Conservation (phyloP, 2,888 invertebrate species). For the Dynastes grantii region DNA sequence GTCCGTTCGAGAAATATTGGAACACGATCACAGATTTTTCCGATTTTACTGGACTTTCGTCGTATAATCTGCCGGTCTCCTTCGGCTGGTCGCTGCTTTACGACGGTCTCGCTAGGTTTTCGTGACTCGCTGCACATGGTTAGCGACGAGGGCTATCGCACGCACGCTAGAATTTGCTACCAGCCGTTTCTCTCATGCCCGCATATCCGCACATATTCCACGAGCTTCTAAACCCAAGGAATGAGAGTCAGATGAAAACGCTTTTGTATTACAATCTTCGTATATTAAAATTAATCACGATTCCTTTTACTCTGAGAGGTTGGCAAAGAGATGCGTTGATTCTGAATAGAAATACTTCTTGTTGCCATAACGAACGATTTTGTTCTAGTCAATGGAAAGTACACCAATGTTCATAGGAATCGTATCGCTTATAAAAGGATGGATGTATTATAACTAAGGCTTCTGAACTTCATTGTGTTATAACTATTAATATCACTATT, state of each 20-base stretch:
- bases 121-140: constrained; percentile 23
- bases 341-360: no score
- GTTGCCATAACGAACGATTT: no score
- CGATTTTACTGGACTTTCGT: constrained; percentile 3
- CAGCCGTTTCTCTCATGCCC: not conserved
- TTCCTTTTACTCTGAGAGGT: not conserved
- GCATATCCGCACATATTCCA: no score
- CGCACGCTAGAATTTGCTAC: constrained; percentile 18
- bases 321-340: no score
- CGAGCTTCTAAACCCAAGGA: not conserved
- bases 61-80: constrained; percentile 13
- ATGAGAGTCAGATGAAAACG: constrained; percentile 7
- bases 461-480: no score
- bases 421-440: no score
- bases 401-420: no score
- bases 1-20: constrained; percentile 8
- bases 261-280: constrained; percentile 44
- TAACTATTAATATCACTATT: no score
- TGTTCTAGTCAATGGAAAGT: no score
- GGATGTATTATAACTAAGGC: no score
- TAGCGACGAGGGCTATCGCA: constrained; percentile 13
- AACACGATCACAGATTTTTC: constrained; percentile 6
- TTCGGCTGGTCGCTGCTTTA: not conserved
- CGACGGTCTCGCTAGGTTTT: not conserved
- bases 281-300: constrained; percentile 48